A percentile compares a stretch with the other conserved stretches of the same genome.
phyloP scores from a whole-genome alignment of 64 coral and sea anemone species.

The Hydrozoanthus tunicans region DNA sequence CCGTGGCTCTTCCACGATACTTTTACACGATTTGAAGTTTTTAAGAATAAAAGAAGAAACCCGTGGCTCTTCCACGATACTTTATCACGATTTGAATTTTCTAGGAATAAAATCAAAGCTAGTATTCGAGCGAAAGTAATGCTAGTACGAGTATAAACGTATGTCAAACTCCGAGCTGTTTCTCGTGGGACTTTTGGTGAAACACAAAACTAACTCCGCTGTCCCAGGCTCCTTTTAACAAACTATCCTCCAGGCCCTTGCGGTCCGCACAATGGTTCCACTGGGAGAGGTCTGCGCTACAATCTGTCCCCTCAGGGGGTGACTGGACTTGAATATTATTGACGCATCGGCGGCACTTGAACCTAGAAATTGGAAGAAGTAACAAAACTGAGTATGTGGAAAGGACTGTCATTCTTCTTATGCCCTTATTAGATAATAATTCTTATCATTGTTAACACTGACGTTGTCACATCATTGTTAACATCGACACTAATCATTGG shows the following conservation, averaged over 20 bases:
- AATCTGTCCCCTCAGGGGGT: slow-evolving; percentile 78
- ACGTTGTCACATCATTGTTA: background rate
- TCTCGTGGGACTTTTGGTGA: slow-evolving; percentile 94
- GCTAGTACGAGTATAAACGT: too few species aligned
- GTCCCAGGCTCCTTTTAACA: slow-evolving; percentile 87
- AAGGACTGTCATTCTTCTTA: too few species aligned
- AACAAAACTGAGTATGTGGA: too few species aligned
- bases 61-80: too few species aligned
- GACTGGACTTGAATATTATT: slow-evolving; percentile 90
- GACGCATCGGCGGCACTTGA: slow-evolving; percentile 94
- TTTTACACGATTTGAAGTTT: too few species aligned
- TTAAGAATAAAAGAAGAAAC: too few species aligned
- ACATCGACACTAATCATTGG: background rate
- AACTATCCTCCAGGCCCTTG: slow-evolving; percentile 76
- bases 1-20: too few species aligned
- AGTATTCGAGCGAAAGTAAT: too few species aligned
- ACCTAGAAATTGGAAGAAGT: slow-evolving; percentile 31
- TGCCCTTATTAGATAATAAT: background rate
- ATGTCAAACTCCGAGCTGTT: slow-evolving; percentile 79
- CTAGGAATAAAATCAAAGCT: background rate
- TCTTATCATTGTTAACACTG: background rate
- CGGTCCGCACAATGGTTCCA: slow-evolving; percentile 90
- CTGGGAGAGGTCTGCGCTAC: slow-evolving; percentile 76
- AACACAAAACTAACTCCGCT: slow-evolving; percentile 95
- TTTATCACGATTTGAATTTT: background rate